These are phyloP conservation scores for Elymnias hypermnestra DNA, from an alignment of 1,140 invertebrate species.

Conservation along the genomic window DNA sequence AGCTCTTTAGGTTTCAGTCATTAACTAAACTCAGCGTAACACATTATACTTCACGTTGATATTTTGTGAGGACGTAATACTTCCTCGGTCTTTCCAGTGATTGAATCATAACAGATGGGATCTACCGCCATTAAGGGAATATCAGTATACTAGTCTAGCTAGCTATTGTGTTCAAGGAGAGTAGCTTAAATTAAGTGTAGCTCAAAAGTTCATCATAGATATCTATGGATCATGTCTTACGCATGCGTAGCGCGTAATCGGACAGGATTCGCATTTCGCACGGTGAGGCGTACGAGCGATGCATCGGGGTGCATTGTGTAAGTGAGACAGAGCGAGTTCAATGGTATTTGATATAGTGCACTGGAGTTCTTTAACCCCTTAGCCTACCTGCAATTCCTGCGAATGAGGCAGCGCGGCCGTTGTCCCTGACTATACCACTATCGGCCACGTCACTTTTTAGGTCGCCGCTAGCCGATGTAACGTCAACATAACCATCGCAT, in stretches of 20 bases:
- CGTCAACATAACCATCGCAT: slow-evolving; percentile 36
- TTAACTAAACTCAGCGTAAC: too few species aligned
- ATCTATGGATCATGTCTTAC: slow-evolving; percentile 50
- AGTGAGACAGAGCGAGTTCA: slow-evolving; percentile 66
- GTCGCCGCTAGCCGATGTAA: slow-evolving; percentile 49
- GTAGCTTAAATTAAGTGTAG: slow-evolving; percentile 3
- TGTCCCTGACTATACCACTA: slow-evolving; percentile 68
- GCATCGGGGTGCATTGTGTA: slow-evolving; percentile 53
- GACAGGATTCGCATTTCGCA: slow-evolving; percentile 73
- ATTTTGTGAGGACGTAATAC: too few species aligned
- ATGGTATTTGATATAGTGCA: slow-evolving; percentile 77
- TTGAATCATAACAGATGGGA: too few species aligned
- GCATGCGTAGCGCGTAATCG: slow-evolving; percentile 68
- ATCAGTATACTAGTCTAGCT: too few species aligned
- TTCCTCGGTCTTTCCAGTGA: too few species aligned
- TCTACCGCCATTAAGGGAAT: too few species aligned
- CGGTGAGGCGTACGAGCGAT: slow-evolving; percentile 52
- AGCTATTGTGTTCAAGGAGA: too few species aligned
- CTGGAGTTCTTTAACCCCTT: slow-evolving; percentile 75
- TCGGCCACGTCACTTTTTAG: slow-evolving; percentile 69
- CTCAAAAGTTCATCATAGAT: background rate
- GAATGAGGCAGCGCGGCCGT: slow-evolving; percentile 68
- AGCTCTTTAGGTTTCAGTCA: too few species aligned
- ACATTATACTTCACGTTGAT: too few species aligned
- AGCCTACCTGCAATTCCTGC: slow-evolving; percentile 75